Conservation (phyloP, 2,888 invertebrate species). For the Eremobia ochroleuca region DNA sequence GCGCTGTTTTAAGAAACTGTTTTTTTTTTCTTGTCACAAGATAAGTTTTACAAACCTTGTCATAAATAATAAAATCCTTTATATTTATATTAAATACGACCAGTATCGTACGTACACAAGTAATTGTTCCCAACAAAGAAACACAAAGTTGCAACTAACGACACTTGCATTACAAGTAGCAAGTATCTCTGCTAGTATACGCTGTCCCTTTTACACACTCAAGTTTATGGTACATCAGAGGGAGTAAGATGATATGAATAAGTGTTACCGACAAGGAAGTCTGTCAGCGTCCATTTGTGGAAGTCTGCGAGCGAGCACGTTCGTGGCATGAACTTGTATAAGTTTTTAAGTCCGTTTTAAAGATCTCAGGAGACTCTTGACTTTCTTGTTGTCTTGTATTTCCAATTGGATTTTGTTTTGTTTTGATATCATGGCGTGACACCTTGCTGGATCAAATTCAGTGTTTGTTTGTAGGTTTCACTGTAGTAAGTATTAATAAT, state of each 20-base stretch:
- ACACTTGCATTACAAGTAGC: slow-evolving; percentile 65
- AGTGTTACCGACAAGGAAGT: slow-evolving; percentile 69
- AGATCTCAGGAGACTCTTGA: slow-evolving; percentile 46
- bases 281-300: slow-evolving; percentile 76
- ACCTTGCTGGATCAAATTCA: background rate
- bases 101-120: background rate
- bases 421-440: background rate
- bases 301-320: slow-evolving; percentile 63
- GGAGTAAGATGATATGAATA: slow-evolving; percentile 45
- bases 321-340: slow-evolving; percentile 62
- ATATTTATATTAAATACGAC: slow-evolving; percentile 7
- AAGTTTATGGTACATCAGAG: slow-evolving; percentile 20
- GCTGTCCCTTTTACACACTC: slow-evolving; percentile 32
- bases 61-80: background rate
- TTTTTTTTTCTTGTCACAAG: background rate
- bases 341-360: slow-evolving; percentile 55
- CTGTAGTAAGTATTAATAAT: background rate
- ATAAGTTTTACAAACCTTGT: background rate
- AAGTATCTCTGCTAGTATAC: slow-evolving; percentile 23
- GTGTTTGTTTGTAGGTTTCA: background rate
- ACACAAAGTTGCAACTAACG: slow-evolving; percentile 59
- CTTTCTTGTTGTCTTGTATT: slow-evolving; percentile 38
- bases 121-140: slow-evolving; percentile 58
- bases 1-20: too few species aligned
- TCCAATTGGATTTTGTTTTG: slow-evolving; percentile 31